Base-by-base conservation (phyloP, 2,888 invertebrate genomes). In the Cryptophagus acutangulus region DNA sequence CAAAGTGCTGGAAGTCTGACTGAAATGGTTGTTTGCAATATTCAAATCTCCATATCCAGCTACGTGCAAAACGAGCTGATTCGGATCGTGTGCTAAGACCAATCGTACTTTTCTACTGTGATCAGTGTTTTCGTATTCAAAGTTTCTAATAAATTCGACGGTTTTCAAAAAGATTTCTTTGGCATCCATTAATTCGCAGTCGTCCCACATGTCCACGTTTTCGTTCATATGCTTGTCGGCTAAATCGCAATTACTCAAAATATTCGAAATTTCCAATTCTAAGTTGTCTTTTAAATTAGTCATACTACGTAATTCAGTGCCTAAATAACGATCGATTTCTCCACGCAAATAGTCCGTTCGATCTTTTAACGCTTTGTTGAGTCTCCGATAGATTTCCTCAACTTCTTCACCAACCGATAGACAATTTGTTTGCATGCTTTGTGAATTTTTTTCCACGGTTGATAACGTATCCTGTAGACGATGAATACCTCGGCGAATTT, bases 131-230 rank as follows among this genome's bases (percentile, higher is more conserved):
- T 95, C 95, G 60, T 92, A 89, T 69, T 94, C 93, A 62, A 93
- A 94, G 72, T 91, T 92, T 61, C 89, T 78, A 53, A 96, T 81
- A 69, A 95, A 95, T 62, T 96, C 95, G 33, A 96, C 87, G 10
- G 95, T 95, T 69, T 92, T 92, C 14, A 93, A 74, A 74, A 95
- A 95, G 49, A 94, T 91, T 71, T 94, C 93, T 72, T 96, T 96
- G 41, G 93, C 88, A 62, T 93, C 92, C 75, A 94, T 89, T 50
- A 93, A 75, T 66, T 92, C 91, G 49, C 88, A 86, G 59, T 93
- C 90, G 57, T 94, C 91, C 85, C 93, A 91, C 59, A 90, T 86
- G 26, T 90, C 85, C 1, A 64, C 63, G 48, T 83, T 84, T 55
- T 89, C 88, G 62, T 83, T 87, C 77, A 93, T 90, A 65, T 92